Evolutionary conservation across 2,797 vertebrate species (phyloP), one percentile per base, ranked within the genome.

Genomic region (Paratrypauchen microcephalus): DNA sequence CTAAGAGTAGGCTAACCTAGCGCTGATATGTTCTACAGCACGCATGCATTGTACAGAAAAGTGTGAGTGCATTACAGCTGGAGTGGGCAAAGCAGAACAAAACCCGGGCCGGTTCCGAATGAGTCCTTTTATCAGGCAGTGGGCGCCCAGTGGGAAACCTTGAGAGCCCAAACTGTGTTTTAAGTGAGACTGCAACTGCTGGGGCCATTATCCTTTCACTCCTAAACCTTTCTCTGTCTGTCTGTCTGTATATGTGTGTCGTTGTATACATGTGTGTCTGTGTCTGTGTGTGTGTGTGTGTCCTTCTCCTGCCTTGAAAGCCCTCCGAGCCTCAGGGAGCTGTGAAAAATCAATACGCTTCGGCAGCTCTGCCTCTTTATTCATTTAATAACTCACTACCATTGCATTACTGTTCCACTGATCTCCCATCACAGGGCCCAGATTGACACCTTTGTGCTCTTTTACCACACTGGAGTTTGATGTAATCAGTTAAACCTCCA

Each of bases 361-460:
- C 92, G 88, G 91, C 87, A 92, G 91, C 92, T 92, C 90, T 88
- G 89, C 90, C 93, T 93, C 91, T 92, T 93, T 92, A 93, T 93
- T 93, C 92, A 92, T 93, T 93, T 93, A 94, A 94, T 93, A 93
- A 94, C 92, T 93, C 89, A 91, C 91, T 91, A 93, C 91, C 91
- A 92, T 93, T 93, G 91, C 91, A 92, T 93, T 92, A 92, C 89
- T 92, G 91, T 92, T 92, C 87, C 87, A 88, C 89, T 92, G 89
- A 93, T 93, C 91, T 91, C 91, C 90, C 91, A 92, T 92, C 91
- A 92, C 91, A 89, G 88, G 86, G 91, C 87, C 82, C 84, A 92
- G 89, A 92, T 89, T 91, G 87, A 90, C 90, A 90, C 90, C 87
- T 90, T 91, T 91, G 87, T 90, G 87, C 89, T 91, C 88, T 91